Evolutionary conservation across 2,797 vertebrate genomes (phyloP).

Genomic region (Steatocranus sp.): DNA sequence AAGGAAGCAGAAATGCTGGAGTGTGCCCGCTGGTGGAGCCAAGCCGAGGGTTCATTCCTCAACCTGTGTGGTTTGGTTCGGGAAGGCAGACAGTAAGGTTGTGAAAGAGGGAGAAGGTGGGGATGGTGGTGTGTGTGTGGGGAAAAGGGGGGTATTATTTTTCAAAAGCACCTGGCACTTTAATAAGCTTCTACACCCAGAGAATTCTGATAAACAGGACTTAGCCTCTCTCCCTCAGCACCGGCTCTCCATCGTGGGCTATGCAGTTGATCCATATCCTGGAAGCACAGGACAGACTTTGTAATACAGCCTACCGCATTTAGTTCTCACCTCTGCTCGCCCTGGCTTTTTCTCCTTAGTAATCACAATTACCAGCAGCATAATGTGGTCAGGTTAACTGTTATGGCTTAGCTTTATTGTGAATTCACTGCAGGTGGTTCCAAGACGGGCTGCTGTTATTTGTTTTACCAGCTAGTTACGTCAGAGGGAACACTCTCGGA

Average conservation of each 20-base stretch:
- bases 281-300: conserved; percentile 35
- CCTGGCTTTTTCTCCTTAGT: conserved; percentile 17
- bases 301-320: conserved; percentile 35
- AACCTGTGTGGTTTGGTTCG: conserved; percentile 31
- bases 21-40: conserved; percentile 30
- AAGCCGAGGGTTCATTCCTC: conserved; percentile 41
- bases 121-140: neutral
- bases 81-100: neutral
- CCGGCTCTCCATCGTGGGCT: conserved; percentile 32
- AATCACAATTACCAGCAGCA: conserved; percentile 47
- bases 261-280: conserved; percentile 38
- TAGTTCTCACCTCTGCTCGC: conserved; percentile 26
- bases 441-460: conserved; percentile 7
- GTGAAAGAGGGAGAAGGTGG: neutral
- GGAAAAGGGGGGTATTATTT: conserved; percentile 26
- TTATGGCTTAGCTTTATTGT: conserved; percentile 23
- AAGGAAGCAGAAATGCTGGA: conserved; percentile 49
- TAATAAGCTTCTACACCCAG: conserved; percentile 74
- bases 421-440: neutral
- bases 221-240: conserved; percentile 49
- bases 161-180: conserved; percentile 65
- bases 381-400: conserved; percentile 44
- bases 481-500: conserved; percentile 11
- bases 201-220: conserved; percentile 66
- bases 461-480: conserved; percentile 33